Evolutionary conservation across 2,888 invertebrate species (phyloP).

Genomic region (Aphidoletes aphidimyza): DNA sequence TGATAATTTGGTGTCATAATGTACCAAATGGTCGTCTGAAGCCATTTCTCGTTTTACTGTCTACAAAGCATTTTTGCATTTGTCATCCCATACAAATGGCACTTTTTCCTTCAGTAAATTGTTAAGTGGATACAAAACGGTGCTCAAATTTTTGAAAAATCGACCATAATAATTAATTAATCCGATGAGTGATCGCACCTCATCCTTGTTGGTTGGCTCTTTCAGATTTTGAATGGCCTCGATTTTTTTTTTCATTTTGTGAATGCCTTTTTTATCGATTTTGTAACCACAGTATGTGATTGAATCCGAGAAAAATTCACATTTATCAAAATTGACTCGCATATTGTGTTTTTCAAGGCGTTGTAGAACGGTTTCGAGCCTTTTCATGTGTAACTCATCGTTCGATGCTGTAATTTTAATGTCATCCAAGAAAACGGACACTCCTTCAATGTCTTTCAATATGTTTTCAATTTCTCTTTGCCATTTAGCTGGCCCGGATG

Average conservation of each 20-base stretch:
- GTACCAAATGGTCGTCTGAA: slow-evolving; percentile 59
- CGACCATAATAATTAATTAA: slow-evolving; percentile 62
- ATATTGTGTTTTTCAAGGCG: slow-evolving; percentile 59
- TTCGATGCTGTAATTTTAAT: slow-evolving; percentile 59
- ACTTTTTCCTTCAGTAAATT: slow-evolving; percentile 59
- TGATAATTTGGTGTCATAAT: slow-evolving; percentile 58
- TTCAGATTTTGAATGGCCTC: slow-evolving; percentile 60
- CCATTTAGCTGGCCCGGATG: slow-evolving; percentile 62
- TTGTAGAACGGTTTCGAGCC: slow-evolving; percentile 59
- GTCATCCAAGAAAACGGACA: slow-evolving; percentile 60
- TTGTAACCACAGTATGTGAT: slow-evolving; percentile 61
- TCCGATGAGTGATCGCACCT: slow-evolving; percentile 61
- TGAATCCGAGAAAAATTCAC: slow-evolving; percentile 59
- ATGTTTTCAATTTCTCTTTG: slow-evolving; percentile 61
- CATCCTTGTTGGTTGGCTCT: slow-evolving; percentile 59
- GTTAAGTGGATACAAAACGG: slow-evolving; percentile 58
- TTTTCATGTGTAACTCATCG: slow-evolving; percentile 59
- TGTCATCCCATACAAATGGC: slow-evolving; percentile 59
- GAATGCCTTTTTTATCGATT: slow-evolving; percentile 61
- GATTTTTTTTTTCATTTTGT: slow-evolving; percentile 61
- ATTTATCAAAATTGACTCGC: slow-evolving; percentile 60
- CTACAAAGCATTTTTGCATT: slow-evolving; percentile 59
- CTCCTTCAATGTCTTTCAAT: slow-evolving; percentile 59
- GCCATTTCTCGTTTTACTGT: slow-evolving; percentile 59
- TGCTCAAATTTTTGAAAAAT: slow-evolving; percentile 61